These are phyloP conservation scores for Dexiosoma caninum DNA, from an alignment of 2,888 invertebrate species.

Conservation along the genomic window DNA sequence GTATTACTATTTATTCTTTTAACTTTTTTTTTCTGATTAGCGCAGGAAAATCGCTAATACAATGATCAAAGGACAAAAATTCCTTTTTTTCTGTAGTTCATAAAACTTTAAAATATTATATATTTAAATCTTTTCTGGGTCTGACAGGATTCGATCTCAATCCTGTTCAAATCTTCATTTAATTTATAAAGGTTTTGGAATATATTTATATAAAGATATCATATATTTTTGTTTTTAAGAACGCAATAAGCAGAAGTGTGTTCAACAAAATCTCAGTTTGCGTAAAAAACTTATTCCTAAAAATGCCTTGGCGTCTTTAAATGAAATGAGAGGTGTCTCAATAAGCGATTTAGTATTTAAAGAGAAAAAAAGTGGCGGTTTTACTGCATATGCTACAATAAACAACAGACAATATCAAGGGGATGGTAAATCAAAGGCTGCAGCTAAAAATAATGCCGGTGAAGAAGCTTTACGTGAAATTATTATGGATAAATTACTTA, in stretches of 20 bases:
- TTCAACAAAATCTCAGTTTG: slow-evolving; percentile 86
- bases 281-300: slow-evolving; percentile 88
- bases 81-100: no score
- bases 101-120: no score
- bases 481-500: slow-evolving; percentile 79
- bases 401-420: slow-evolving; percentile 82
- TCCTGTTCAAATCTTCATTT: no score
- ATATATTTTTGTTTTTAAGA: no score
- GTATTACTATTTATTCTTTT: no score
- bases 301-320: slow-evolving; percentile 91
- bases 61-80: no score
- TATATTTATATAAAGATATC: no score
- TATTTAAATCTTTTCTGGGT: no score
- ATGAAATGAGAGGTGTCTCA: slow-evolving; percentile 83
- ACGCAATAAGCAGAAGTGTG: slow-evolving; percentile 78
- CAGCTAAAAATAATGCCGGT: slow-evolving; percentile 88
- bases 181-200: no score
- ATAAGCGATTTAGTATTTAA: slow-evolving; percentile 72
- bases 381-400: slow-evolving; percentile 80
- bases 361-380: slow-evolving; percentile 74
- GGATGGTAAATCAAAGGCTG: slow-evolving; percentile 75
- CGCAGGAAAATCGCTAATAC: no score
- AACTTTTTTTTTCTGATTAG: no score
- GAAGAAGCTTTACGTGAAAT: slow-evolving; percentile 87
- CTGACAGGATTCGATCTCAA: no score